Conservation (phyloP, 2,797 vertebrate species). For the Todus mexicanus region DNA sequence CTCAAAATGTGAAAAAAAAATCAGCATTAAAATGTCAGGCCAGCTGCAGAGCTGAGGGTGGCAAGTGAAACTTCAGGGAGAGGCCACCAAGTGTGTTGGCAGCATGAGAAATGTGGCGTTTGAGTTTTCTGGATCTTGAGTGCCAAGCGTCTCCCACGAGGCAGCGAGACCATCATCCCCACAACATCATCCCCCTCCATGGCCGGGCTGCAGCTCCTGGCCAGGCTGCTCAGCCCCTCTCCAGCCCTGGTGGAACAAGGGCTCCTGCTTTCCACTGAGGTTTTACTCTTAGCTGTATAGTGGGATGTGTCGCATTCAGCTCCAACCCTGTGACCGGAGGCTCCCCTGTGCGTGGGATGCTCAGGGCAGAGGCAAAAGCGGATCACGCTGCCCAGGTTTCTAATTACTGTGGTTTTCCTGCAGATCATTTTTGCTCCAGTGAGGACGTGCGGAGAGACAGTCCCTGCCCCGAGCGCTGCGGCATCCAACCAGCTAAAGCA, state of each 20-base stretch:
- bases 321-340: fast-evolving
- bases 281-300: not conserved
- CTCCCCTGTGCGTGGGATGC: fast-evolving
- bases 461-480: not conserved
- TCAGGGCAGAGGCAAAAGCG: not conserved
- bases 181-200: fast-evolving
- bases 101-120: not conserved
- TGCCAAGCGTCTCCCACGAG: not conserved
- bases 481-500: not conserved
- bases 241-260: not conserved
- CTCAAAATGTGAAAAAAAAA: not conserved
- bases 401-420: fast-evolving
- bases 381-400: fast-evolving
- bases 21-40: not conserved
- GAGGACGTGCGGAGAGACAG: fast-evolving
- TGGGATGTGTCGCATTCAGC: fast-evolving
- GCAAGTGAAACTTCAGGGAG: not conserved
- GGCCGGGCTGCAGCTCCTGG: not conserved
- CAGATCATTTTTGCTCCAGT: fast-evolving
- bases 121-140: not conserved
- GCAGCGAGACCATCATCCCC: not conserved
- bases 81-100: not conserved
- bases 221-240: not conserved
- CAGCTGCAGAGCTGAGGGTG: not conserved
- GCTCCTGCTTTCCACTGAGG: not conserved